Percentiles rank a stretch among this genome's conserved stretches.
Evolutionary conservation across 2,797 vertebrate genomes (phyloP).

Genomic region (Cyprinella venusta): DNA sequence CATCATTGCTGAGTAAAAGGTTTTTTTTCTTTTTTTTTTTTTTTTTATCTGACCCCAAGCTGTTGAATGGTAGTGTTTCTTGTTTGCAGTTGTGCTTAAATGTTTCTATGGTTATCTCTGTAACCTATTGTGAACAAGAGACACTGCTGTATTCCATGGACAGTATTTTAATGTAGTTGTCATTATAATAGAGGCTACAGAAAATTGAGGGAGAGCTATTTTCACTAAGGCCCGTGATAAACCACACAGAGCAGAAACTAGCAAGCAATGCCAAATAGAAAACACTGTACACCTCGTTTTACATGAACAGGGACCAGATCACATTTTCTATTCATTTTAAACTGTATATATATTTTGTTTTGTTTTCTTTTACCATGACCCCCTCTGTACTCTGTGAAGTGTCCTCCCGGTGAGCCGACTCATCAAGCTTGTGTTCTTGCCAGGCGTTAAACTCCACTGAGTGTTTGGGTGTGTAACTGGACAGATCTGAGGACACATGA

Average conservation of each 20-base stretch:
- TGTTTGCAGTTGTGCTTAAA: neutral
- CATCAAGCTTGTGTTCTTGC: slow-evolving; percentile 87
- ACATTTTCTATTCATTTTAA: neutral
- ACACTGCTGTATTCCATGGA: too few species aligned
- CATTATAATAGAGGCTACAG: neutral
- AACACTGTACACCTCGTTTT: neutral
- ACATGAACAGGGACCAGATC: neutral
- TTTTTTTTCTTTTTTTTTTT: too few species aligned
- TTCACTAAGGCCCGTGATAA: neutral
- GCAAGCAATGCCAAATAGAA: neutral
- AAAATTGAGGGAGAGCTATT: neutral
- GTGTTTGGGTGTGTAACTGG: slow-evolving; percentile 92
- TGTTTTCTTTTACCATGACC: slow-evolving; percentile 80
- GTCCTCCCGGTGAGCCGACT: slow-evolving; percentile 63
- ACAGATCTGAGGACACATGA: slow-evolving; percentile 78
- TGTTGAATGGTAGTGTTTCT: neutral
- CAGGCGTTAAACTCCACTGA: slow-evolving; percentile 87
- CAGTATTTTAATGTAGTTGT: neutral
- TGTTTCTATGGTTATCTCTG: neutral
- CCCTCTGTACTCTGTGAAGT: slow-evolving; percentile 73
- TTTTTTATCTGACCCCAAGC: too few species aligned
- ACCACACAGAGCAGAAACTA: neutral
- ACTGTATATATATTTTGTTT: slow-evolving; percentile 44
- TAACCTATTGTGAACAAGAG: neutral
- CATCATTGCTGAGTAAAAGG: neutral